Conservation (phyloP, 2,888 invertebrate species). For the Luffia ferchaultella region DNA sequence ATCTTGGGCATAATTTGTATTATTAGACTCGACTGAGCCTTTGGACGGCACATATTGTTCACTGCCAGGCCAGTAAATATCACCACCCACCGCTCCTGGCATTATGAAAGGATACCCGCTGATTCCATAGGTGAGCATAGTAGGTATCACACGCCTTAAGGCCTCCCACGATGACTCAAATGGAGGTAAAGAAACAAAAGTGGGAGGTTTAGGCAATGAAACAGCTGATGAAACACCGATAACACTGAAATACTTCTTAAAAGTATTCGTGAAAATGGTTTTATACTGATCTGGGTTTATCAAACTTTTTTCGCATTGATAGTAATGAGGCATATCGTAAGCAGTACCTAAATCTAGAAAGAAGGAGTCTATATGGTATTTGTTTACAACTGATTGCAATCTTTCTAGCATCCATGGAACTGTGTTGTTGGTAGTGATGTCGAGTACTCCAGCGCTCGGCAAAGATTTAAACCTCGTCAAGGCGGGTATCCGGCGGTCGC, state of each 20-base stretch:
- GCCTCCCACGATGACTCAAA: slow-evolving; percentile 91
- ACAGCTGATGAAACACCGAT: slow-evolving; percentile 88
- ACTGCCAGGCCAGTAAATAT: slow-evolving; percentile 71
- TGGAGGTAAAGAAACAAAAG: slow-evolving; percentile 86
- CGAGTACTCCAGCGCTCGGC: slow-evolving; percentile 84
- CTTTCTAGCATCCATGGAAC: slow-evolving; percentile 82
- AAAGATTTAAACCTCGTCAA: slow-evolving; percentile 83
- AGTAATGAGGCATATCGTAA: slow-evolving; percentile 87
- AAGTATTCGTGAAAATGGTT: slow-evolving; percentile 71
- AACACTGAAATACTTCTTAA: slow-evolving; percentile 69
- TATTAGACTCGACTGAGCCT: slow-evolving; percentile 36
- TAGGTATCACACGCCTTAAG: slow-evolving; percentile 82
- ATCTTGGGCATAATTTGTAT: slow-evolving; percentile 37
- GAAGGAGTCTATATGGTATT: slow-evolving; percentile 85
- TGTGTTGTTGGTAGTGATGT: slow-evolving; percentile 85
- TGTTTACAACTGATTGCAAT: slow-evolving; percentile 72
- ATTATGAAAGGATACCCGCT: slow-evolving; percentile 93
- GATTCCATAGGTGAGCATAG: slow-evolving; percentile 86
- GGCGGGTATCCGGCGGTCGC: slow-evolving; percentile 82
- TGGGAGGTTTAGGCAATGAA: slow-evolving; percentile 81
- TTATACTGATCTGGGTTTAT: slow-evolving; percentile 87
- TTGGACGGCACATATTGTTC: slow-evolving; percentile 63
- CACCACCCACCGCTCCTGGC: slow-evolving; percentile 94
- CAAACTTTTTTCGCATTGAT: slow-evolving; percentile 76
- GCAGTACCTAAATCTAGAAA: slow-evolving; percentile 85